Evolutionary conservation across 1,140 invertebrate genomes (phyloP).

Genomic region (Frieseomelitta varia): DNA sequence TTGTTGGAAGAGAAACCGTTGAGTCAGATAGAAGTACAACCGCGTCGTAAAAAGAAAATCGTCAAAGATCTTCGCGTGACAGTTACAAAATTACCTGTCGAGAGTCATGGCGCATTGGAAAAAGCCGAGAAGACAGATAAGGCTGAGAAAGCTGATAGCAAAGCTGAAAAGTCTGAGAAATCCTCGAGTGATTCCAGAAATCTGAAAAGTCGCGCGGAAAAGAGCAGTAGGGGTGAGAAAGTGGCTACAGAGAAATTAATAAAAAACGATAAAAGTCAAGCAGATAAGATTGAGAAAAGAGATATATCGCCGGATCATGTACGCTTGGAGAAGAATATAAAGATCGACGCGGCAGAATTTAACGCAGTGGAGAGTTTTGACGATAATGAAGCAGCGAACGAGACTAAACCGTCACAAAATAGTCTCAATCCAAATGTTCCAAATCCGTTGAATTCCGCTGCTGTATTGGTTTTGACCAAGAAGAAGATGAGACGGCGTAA

Average conservation of each 20-base stretch:
- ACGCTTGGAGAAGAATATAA: constrained; percentile 57
- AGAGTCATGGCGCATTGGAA: constrained; percentile 69
- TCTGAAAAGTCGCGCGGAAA: constrained; percentile 39
- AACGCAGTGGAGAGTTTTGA: constrained; percentile 33
- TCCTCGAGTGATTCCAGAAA: constrained; percentile 47
- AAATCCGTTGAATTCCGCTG: constrained; percentile 59
- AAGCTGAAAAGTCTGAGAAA: constrained; percentile 71
- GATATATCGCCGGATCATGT: constrained; percentile 42
- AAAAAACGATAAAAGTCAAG: constrained; percentile 57
- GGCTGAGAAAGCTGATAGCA: constrained; percentile 47
- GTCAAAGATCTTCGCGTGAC: constrained; percentile 83
- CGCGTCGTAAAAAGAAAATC: constrained; percentile 82
- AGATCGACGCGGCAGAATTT: constrained; percentile 45
- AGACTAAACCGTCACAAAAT: constrained; percentile 44
- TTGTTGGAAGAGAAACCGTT: constrained; percentile 66
- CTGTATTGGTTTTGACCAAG: constrained; percentile 76
- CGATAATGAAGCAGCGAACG: constrained; percentile 7
- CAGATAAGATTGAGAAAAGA: constrained; percentile 54
- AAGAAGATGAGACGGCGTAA: constrained; percentile 89
- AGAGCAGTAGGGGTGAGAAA: constrained; percentile 49
- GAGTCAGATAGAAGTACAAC: constrained; percentile 72
- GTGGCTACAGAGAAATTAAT: constrained; percentile 36
- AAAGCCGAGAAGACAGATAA: constrained; percentile 73
- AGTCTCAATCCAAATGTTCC: constrained; percentile 45
- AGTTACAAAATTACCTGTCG: constrained; percentile 81